phyloP scores from a whole-genome alignment of 2,797 vertebrate species.

The Sebastes steindachneri region DNA sequence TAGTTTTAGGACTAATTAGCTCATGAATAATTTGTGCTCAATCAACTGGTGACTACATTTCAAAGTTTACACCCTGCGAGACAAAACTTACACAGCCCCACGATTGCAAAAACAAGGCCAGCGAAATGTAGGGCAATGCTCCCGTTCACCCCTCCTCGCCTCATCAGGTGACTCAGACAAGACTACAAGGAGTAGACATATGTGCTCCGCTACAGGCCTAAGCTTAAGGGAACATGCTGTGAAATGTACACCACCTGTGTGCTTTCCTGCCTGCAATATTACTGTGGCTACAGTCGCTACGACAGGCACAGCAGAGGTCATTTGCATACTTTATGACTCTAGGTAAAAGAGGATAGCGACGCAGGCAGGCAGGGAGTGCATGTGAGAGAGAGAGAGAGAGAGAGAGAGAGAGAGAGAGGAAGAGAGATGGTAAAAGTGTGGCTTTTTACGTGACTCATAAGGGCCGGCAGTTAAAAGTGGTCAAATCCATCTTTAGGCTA shows the following conservation, averaged over 20 bases:
- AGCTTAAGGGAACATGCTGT: conserved; percentile 52
- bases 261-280: conserved; percentile 45
- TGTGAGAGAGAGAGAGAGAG: neutral
- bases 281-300: conserved; percentile 72
- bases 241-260: conserved; percentile 73
- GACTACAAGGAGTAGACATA: conserved; percentile 33
- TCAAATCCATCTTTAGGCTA: conserved; percentile 1
- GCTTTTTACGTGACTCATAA: conserved; percentile 8
- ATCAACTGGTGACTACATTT: conserved; percentile 49
- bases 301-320: conserved; percentile 61
- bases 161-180: conserved; percentile 40
- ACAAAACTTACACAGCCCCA: neutral
- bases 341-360: conserved; percentile 50
- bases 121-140: conserved; percentile 41
- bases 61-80: conserved; percentile 8
- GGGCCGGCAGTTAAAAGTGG: neutral
- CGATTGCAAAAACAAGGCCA: conserved; percentile 19
- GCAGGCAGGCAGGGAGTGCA: conserved; percentile 9
- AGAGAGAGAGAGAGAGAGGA: neutral
- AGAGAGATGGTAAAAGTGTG: neutral
- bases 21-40: conserved; percentile 46
- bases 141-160: conserved; percentile 17
- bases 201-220: conserved; percentile 24
- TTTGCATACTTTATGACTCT: conserved; percentile 82
- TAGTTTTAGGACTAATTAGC: conserved; percentile 42